phyloP scores from a whole-genome alignment of 2,797 vertebrate genomes.

The Anguilla megastoma region DNA sequence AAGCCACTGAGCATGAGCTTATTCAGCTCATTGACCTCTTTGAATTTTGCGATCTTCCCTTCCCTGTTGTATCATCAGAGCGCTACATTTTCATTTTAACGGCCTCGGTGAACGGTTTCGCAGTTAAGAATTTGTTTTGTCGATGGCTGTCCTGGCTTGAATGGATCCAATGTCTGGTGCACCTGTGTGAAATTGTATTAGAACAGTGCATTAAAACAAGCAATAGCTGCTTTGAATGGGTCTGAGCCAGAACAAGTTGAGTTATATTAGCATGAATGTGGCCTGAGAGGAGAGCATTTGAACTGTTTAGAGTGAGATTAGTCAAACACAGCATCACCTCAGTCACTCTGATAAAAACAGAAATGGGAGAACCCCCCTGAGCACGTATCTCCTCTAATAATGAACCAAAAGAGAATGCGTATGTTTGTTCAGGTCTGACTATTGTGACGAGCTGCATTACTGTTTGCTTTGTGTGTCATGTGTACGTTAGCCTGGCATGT shows the following conservation, averaged over 20 bases:
- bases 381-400: not conserved
- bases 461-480: not conserved
- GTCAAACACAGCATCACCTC: not conserved
- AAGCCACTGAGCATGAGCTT: not conserved
- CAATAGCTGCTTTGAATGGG: not conserved
- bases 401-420: not conserved
- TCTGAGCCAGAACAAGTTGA: not conserved
- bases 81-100: not conserved
- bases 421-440: not conserved
- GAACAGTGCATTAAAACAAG: not conserved
- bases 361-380: not conserved
- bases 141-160: not conserved
- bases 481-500: not conserved
- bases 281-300: not conserved
- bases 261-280: not conserved
- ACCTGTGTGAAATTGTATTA: not conserved
- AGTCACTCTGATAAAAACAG: not conserved
- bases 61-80: not conserved
- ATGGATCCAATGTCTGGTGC: not conserved
- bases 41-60: not conserved
- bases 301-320: not conserved
- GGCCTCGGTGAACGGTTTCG: not conserved
- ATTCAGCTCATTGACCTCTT: not conserved
- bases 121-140: not conserved
- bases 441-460: not conserved